Conservation (phyloP, 2,113 vertebrate species). For the Amia ocellicauda region DNA sequence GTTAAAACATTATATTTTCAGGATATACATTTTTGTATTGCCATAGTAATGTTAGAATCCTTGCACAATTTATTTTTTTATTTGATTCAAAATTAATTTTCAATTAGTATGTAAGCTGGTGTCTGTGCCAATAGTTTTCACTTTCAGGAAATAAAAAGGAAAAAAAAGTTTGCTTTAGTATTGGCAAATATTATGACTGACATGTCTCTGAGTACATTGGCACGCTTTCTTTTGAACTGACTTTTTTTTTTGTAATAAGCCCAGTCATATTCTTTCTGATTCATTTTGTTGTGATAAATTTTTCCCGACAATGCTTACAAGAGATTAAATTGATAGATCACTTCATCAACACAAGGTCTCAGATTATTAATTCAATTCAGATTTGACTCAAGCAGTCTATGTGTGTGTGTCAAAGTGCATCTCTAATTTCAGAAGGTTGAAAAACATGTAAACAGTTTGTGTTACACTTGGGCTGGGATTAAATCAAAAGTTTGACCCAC, state of each 20-base stretch:
- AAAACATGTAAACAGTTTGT: no score
- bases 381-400: no score
- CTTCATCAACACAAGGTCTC: no score
- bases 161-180: conserved; percentile 18
- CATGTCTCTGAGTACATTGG: neutral
- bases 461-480: no score
- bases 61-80: conserved; percentile 72
- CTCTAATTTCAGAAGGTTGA: no score
- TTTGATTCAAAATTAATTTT: conserved; percentile 68
- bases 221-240: neutral
- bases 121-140: conserved; percentile 71
- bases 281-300: neutral
- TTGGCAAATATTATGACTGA: neutral
- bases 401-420: no score
- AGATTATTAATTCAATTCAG: no score
- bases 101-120: conserved; percentile 33
- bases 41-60: conserved; percentile 70
- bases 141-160: no score
- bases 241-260: neutral
- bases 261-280: neutral
- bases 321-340: no score
- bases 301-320: conserved; percentile 25
- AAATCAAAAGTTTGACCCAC: no score
- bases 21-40: conserved; percentile 86
- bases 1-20: conserved; percentile 82